phyloP scores from a whole-genome alignment of 2,888 invertebrate species.

The Endotricha flammealis region DNA sequence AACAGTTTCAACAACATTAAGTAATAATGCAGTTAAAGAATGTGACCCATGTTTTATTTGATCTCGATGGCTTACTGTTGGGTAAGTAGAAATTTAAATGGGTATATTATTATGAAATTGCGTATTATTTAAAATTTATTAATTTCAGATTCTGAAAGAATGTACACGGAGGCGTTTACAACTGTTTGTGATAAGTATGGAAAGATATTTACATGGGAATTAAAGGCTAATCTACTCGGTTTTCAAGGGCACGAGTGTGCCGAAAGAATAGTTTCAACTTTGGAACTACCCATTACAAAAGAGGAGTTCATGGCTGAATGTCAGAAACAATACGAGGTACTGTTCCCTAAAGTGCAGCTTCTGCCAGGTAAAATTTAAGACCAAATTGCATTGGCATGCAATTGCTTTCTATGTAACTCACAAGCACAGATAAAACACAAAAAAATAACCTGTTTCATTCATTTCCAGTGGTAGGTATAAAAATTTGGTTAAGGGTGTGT shows the following conservation, averaged over 20 bases:
- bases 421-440: too few species aligned
- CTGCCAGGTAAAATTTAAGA: conserved; percentile 82
- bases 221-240: conserved; percentile 85
- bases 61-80: conserved; percentile 78
- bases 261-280: conserved; percentile 74
- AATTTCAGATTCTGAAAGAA: conserved; percentile 84
- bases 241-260: conserved; percentile 81
- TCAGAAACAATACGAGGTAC: conserved; percentile 65
- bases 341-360: conserved; percentile 80
- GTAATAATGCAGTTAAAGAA: conserved; percentile 50
- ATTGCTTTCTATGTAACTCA: too few species aligned
- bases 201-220: conserved; percentile 87
- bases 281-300: conserved; percentile 80
- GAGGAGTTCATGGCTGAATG: conserved; percentile 81
- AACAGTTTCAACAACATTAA: too few species aligned
- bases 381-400: background rate
- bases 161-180: conserved; percentile 85
- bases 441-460: too few species aligned
- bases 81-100: conserved; percentile 44
- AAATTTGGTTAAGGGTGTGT: too few species aligned
- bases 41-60: conserved; percentile 80
- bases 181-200: conserved; percentile 82
- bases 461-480: too few species aligned
- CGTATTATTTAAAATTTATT: background rate
- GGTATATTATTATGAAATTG: background rate